These are phyloP conservation scores for Neoaliturus tenellus DNA, from an alignment of 2,888 invertebrate species.

Conservation along the genomic window DNA sequence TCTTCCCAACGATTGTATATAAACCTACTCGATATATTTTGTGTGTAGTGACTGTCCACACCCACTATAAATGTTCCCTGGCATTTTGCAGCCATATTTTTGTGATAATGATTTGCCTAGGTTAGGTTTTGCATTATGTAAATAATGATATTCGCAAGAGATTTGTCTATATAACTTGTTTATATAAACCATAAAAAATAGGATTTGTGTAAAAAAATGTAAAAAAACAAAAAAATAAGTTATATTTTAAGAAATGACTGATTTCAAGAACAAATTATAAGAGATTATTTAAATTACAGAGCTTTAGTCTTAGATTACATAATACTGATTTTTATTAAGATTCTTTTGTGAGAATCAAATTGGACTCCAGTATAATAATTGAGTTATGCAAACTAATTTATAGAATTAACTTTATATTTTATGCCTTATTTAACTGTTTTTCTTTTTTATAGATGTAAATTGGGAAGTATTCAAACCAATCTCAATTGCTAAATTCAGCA, in stretches of 20 bases:
- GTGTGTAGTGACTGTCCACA: neutral
- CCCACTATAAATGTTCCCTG: neutral
- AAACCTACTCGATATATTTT: neutral
- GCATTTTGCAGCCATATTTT: conserved; percentile 9
- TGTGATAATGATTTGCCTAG: neutral
- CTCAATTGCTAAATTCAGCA: no score
- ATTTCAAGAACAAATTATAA: neutral
- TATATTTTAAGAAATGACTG: neutral
- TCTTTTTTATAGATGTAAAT: no score
- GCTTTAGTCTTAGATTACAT: no score
- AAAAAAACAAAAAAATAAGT: neutral
- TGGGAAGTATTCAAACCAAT: no score
- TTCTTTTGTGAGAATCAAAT: no score
- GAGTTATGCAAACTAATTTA: no score
- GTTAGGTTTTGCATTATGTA: neutral
- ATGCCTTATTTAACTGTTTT: no score
- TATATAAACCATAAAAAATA: neutral
- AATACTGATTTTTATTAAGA: no score
- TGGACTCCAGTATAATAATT: no score
- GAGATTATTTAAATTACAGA: no score
- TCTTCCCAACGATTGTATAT: neutral
- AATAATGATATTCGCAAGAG: neutral
- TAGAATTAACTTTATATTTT: no score
- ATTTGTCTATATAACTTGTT: neutral
- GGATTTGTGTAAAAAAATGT: neutral